Evolutionary conservation across 2,888 invertebrate species (phyloP), one percentile per base, ranked within the genome.

Genomic region (Mellilla xanthometata): DNA sequence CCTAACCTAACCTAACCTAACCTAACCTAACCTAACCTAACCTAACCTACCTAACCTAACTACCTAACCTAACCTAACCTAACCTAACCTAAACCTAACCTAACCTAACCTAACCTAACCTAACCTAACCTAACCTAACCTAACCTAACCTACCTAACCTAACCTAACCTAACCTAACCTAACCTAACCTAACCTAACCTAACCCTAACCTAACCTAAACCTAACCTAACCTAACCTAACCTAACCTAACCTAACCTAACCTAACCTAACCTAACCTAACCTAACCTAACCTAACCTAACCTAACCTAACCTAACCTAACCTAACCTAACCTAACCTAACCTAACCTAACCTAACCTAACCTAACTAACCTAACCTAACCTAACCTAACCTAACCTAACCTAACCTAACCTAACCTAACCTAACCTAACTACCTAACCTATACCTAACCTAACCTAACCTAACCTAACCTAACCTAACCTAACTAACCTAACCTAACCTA

Each of bases 311-410:
- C 44, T 48, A 48, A 44, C 48, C 48, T 42, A 42, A 45, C 48
- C 41, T 42, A 40, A 45, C 44, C 50, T 46, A 43, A 46, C 47
- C 52, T 50, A 47, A 49, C 49, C 49, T 49, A 44, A 49, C 49
- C 49, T 45, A 45, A 49, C 49, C 49, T 49, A 45, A 49, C 49
- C 49, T 44, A 45, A 49, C 49, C 49, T 44, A 45, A 49, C 49
- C 48, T 48, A 50, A 36, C 34, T 44, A 44, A 48, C 44, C 44
- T 44, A 47, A 47, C 47, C 47, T 42, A 38, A 38, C 36, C 42
- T 42, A 49, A 49, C 49, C 49, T 43, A 50, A 50, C 50, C 50
- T 50, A 50, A 50, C 50, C 50, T 45, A 50, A 50, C 50, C 50
- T 50, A 50, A 50, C 50, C 50, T 50, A 50, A 50, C 50, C 50